A percentile compares a stretch with the other conserved stretches of the same genome.
Evolutionary conservation across 2,888 invertebrate genomes (phyloP).

Genomic region (Eristalinus aeneus): DNA sequence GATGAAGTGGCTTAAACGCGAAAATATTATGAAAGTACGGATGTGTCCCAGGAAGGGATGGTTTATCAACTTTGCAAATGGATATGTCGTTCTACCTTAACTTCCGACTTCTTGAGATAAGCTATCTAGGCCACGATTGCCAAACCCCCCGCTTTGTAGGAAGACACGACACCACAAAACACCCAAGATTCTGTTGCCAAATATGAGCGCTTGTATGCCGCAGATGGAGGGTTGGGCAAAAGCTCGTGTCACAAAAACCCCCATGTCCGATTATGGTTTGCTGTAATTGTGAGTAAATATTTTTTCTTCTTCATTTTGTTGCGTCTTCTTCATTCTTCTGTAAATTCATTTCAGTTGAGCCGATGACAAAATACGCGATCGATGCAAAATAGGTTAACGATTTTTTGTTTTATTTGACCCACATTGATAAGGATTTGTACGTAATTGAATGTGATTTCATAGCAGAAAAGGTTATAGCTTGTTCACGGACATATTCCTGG

Average conservation of each 20-base stretch:
- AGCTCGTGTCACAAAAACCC: slow-evolving; percentile 8
- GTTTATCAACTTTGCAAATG: slow-evolving; percentile 8
- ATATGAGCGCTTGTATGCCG: background rate
- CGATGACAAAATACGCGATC: slow-evolving; percentile 47
- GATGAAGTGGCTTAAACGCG: background rate
- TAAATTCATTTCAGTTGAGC: slow-evolving; percentile 28
- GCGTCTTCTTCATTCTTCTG: background rate
- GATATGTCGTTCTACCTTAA: background rate
- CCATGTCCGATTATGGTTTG: slow-evolving; percentile 32
- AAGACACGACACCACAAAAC: background rate
- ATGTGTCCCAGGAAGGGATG: background rate
- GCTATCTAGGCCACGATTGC: slow-evolving; percentile 14
- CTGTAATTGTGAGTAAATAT: slow-evolving; percentile 25
- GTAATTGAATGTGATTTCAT: slow-evolving; percentile 56
- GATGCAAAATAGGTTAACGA: slow-evolving; percentile 52
- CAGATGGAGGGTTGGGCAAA: slow-evolving; percentile 13
- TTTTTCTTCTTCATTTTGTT: background rate
- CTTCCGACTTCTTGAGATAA: slow-evolving; percentile 29
- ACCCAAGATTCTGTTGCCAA: slow-evolving; percentile 24
- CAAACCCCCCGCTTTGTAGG: slow-evolving; percentile 4
- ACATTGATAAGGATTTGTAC: slow-evolving; percentile 65
- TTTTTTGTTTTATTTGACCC: slow-evolving; percentile 45
- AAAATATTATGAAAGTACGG: background rate
- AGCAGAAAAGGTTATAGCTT: slow-evolving; percentile 27
- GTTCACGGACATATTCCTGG: slow-evolving; percentile 7